Evolutionary conservation across 2,888 invertebrate species (phyloP), one percentile per base, ranked within the genome.

Genomic region (Parascotia fuliginaria): DNA sequence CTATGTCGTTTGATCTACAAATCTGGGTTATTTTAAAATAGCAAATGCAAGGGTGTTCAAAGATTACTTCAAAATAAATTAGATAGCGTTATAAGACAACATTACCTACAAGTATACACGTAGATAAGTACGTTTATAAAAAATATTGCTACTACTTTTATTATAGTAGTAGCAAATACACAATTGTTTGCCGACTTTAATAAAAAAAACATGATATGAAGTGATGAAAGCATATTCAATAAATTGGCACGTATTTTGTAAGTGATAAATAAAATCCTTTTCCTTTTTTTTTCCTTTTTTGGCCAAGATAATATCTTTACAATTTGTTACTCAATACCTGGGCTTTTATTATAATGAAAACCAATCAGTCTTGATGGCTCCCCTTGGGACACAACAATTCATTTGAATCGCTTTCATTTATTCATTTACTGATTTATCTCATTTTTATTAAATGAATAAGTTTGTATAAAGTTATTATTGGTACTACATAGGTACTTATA

Each of bases 321-420:
- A 36, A 43, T 36, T 43, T 37, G 36, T n/a, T 36, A 36, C 9
- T 5, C 15, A 7, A 19, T 19, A 36, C 7, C 22, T 16, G 16
- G 22, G 19, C 36, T n/a, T 16, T 36, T 36, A 22, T 19, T 36
- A 36, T 16, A 36, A 36, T 36, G 19, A 12, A 19, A 36, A 36
- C 11, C 19, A 36, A 36, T 36, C 19, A 36, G 11, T 16, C 15
- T 0, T 3, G 22, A 7, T 4, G 3, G n/a, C 22, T 11, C 33
- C 33, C 33, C 33, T 13, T 7, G 16, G 33, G 32, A 3, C 16
- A n/a, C 33, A 5, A 33, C 33, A 16, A 33, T 33, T 16, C 14
- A 14, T 33, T 14, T 2, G 16, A 33, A 13, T 31, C 12, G 14
- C 13, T 6, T 33, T n/a, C 15, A 14, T n/a, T 33, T 15, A 9